These are phyloP conservation scores for Pantala flavescens DNA, from an alignment of 1,140 invertebrate genomes.

Conservation along the genomic window DNA sequence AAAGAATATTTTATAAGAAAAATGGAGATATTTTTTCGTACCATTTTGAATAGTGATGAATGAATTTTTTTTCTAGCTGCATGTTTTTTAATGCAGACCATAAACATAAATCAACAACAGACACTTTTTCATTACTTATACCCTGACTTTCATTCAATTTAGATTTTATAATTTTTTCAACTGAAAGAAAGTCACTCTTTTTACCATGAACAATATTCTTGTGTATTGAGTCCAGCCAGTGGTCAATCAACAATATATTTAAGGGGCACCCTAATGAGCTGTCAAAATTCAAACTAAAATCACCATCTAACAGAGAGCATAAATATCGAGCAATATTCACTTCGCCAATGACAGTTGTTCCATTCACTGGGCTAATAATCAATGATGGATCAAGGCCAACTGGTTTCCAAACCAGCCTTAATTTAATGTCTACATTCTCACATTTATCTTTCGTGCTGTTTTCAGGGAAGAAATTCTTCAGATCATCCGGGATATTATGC, in stretches of 20 bases:
- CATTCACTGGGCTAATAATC: constrained; percentile 29
- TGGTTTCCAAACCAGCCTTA: constrained; percentile 42
- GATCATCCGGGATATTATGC: constrained; percentile 20
- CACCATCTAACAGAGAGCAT: constrained; percentile 36
- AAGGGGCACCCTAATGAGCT: constrained; percentile 34
- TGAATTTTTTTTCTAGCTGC: background rate
- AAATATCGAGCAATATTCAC: constrained; percentile 43
- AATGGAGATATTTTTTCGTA: background rate
- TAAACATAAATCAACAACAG: background rate
- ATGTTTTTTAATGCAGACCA: background rate
- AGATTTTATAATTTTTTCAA: background rate
- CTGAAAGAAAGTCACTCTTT: background rate
- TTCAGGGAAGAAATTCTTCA: constrained; percentile 23
- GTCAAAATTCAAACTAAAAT: constrained; percentile 27
- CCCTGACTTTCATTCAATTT: background rate
- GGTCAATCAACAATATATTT: constrained; percentile 39
- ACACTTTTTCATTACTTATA: background rate
- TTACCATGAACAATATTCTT: constrained; percentile 13
- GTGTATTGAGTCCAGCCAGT: constrained; percentile 37
- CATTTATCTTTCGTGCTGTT: constrained; percentile 22
- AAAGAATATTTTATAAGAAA: background rate
- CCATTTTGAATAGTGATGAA: background rate
- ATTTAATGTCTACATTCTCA: constrained; percentile 22
- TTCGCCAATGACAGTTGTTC: constrained; percentile 37
- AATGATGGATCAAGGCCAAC: constrained; percentile 34